Conservation (phyloP, 2,113 vertebrate genomes). For the Rhombomys opimus region DNA sequence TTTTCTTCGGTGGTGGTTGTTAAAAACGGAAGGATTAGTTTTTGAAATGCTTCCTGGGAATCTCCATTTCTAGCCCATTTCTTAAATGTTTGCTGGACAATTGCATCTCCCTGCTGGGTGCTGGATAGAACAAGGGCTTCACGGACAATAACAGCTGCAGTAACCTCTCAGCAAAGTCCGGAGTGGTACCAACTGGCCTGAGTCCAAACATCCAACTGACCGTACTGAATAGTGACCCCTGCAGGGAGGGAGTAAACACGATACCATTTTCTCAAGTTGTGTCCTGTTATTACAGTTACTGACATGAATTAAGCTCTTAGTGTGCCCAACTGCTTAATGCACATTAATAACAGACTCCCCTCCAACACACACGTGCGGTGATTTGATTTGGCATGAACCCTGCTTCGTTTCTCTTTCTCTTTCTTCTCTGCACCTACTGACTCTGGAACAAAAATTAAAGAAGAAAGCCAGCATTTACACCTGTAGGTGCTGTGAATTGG, state of each 20-base stretch:
- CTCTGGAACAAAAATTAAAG: neutral
- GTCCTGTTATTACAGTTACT: slow-evolving; percentile 69
- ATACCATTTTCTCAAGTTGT: slow-evolving; percentile 65
- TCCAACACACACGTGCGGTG: slow-evolving; percentile 11
- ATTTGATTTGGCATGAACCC: slow-evolving; percentile 56
- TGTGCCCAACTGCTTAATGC: slow-evolving; percentile 73
- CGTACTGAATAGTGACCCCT: slow-evolving; percentile 72
- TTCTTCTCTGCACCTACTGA: slow-evolving; percentile 43
- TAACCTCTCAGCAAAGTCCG: slow-evolving; percentile 68
- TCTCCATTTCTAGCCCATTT: slow-evolving; percentile 65
- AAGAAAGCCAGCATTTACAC: neutral
- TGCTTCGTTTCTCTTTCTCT: slow-evolving; percentile 53
- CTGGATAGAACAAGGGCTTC: slow-evolving; percentile 65
- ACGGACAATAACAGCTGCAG: slow-evolving; percentile 61
- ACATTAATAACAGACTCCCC: slow-evolving; percentile 70
- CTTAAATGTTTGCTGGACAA: slow-evolving; percentile 75
- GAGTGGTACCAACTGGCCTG: slow-evolving; percentile 65
- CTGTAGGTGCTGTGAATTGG: neutral
- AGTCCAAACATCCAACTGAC: slow-evolving; percentile 75
- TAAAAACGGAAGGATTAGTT: slow-evolving; percentile 74
- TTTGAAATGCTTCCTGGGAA: slow-evolving; percentile 74
- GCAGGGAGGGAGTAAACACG: slow-evolving; percentile 56
- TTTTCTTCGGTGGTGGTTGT: slow-evolving; percentile 70
- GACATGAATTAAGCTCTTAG: slow-evolving; percentile 77
- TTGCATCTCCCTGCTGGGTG: slow-evolving; percentile 75